Base-by-base conservation (phyloP, 1,140 invertebrate genomes). In the Catajapyx aquilonaris region DNA sequence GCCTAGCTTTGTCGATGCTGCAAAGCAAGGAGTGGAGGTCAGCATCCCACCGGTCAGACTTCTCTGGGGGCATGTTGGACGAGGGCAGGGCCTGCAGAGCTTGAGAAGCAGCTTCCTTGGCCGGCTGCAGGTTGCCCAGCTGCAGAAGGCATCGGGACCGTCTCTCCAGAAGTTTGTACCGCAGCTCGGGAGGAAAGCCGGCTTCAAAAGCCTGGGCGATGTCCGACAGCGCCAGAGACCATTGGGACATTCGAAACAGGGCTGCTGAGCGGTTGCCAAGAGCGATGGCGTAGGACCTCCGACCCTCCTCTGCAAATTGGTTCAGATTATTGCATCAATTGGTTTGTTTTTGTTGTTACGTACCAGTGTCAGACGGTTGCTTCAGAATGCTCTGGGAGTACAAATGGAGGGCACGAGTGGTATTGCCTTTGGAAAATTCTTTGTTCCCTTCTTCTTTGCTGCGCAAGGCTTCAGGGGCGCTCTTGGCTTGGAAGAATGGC, bases 211-310 rank as follows among this genome's bases (percentile, higher is more conserved):
- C 72, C 21, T 70, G 55, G n/a, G 70, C 57, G 19, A 81, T 76
- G 49, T 91, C 84, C 4, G 57, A 50, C 10, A 83, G 47, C 0
- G 73, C 64, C 18, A 68, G 56, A 44, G 74, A 59, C 53, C 71
- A 75, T 38, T 71, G 63, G 35, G 75, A 61, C 50, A 87, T 50
- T 51, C 88, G 81, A 50, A 77, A 85, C 3, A 87, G 60, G 1
- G 77, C 73, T 1, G 86, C 86, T 9, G 86, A 91, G 35, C 87
- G 68, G 55, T 93, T 94, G 3, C 80, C 84, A 42, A 79, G 65
- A 2, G 79, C 63, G 28, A 88, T 67, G 1, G 80, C 64, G 1
- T 84, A 48, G 32, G 84, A 71, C n/a, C n/a, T n/a, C 13, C 17
- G 23, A n/a, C 32, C 19, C 2, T 31, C 37, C 5, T 15, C 20